phyloP scores from a whole-genome alignment of 1,140 invertebrate species.

The Micrasema longulum region DNA sequence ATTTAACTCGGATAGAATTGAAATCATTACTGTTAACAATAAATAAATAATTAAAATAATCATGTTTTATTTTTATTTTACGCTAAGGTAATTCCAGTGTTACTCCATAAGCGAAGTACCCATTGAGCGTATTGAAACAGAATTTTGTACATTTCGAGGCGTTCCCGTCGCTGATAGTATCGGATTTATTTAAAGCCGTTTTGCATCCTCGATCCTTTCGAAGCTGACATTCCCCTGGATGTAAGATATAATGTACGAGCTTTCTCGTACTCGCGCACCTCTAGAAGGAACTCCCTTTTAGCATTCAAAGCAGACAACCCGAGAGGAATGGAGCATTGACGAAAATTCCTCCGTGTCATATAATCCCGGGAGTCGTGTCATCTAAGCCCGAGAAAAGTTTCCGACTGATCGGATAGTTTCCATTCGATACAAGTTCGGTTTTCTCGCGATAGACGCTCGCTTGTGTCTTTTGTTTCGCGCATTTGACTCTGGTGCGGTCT shows the following conservation, averaged over 20 bases:
- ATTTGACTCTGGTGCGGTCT: conserved; percentile 4
- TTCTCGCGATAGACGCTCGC: background rate
- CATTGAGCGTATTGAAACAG: background rate
- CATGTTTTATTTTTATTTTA: too few species aligned
- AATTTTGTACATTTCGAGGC: conserved; percentile 26
- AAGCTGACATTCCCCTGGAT: conserved; percentile 8
- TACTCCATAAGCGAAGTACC: too few species aligned
- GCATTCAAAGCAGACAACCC: conserved; percentile 7
- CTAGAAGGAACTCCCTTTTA: background rate
- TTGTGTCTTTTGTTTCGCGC: conserved; percentile 20
- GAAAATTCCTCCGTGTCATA: conserved; percentile 25
- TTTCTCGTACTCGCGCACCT: conserved; percentile 1
- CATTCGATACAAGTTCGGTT: background rate
- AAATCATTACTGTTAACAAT: too few species aligned
- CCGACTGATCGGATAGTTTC: conserved; percentile 14
- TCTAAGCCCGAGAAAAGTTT: background rate
- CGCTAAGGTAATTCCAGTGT: too few species aligned
- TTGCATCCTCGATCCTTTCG: conserved; percentile 30
- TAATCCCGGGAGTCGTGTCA: conserved; percentile 5
- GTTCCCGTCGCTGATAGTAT: conserved; percentile 22
- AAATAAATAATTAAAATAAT: too few species aligned
- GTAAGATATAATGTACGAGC: conserved; percentile 30
- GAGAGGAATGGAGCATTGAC: conserved; percentile 33
- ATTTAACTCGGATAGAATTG: too few species aligned
- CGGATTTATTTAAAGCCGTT: conserved; percentile 40